Conservation (phyloP, 1,140 invertebrate species). For the Eupeodes corollae region DNA sequence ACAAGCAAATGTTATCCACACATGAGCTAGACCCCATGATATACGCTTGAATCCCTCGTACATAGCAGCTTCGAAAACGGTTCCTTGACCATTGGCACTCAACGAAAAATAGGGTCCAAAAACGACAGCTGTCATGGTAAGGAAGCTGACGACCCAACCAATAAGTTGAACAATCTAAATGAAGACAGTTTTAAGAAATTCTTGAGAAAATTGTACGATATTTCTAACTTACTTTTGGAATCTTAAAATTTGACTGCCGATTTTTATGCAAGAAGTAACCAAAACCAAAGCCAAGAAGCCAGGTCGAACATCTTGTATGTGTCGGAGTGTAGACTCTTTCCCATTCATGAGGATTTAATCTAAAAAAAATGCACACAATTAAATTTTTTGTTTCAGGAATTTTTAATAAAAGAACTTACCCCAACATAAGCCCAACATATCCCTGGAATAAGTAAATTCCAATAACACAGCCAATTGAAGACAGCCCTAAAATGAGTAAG, state of each 20-base stretch:
- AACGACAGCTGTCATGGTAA: constrained; percentile 17
- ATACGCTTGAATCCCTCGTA: constrained; percentile 51
- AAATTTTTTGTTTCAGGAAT: too few species aligned
- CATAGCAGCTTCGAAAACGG: constrained; percentile 39
- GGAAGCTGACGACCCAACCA: constrained; percentile 19
- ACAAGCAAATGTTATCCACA: constrained; percentile 60
- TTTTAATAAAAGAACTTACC: too few species aligned
- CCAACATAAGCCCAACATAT: constrained; percentile 13
- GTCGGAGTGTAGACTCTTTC: constrained; percentile 14
- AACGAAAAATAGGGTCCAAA: constrained; percentile 19
- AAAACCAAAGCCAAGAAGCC: constrained; percentile 20
- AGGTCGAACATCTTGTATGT: constrained; percentile 19
- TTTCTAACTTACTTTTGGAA: too few species aligned
- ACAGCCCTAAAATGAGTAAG: constrained; percentile 10
- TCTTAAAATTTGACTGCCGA: constrained; percentile 3
- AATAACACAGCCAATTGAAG: constrained; percentile 14
- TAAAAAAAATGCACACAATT: constrained; percentile 1
- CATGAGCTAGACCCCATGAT: constrained; percentile 47
- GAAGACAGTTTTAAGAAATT: too few species aligned
- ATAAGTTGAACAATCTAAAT: constrained; percentile 7
- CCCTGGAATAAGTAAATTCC: constrained; percentile 14
- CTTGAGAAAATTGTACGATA: too few species aligned
- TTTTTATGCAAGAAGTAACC: constrained; percentile 20
- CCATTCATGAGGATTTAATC: not conserved
- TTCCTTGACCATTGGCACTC: constrained; percentile 14